Percentiles rank a stretch among this genome's conserved stretches.
Evolutionary conservation across 2,113 vertebrate genomes (phyloP).

Genomic region (Ageneiosus marmoratus): DNA sequence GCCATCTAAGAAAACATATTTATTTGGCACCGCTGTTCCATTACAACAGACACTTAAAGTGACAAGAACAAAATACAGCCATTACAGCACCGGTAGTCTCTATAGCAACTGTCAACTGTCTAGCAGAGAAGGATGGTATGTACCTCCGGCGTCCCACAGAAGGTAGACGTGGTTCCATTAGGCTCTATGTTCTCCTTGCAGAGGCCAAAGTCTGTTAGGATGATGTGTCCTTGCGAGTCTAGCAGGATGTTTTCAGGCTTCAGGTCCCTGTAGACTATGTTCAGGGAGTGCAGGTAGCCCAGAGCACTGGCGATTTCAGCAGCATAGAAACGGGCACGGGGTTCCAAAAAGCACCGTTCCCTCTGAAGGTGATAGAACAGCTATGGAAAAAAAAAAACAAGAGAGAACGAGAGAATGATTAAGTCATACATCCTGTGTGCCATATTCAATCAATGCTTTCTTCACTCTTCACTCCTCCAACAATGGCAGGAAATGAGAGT

Average conservation of each 20-base stretch:
- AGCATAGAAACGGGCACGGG: conserved; percentile 91
- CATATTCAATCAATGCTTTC: conserved; percentile 69
- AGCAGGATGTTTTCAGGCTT: conserved; percentile 98
- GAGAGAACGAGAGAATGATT: conserved; percentile 49
- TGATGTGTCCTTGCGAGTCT: conserved; percentile 95
- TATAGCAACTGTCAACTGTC: not conserved
- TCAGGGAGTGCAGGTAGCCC: conserved; percentile 95
- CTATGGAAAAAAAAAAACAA: conserved; percentile 70
- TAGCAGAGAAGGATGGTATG: not conserved
- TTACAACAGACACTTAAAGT: not conserved
- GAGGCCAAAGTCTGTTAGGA: conserved; percentile 96
- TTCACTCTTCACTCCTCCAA: conserved; percentile 59
- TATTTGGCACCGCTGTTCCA: not conserved
- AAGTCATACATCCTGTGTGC: conserved; percentile 54
- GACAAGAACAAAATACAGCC: not conserved
- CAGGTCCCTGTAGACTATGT: conserved; percentile 97
- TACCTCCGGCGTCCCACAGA: conserved; percentile 98
- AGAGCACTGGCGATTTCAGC: conserved; percentile 97
- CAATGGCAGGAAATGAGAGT: conserved; percentile 75
- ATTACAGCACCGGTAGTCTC: not conserved
- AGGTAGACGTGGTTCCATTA: conserved; percentile 95
- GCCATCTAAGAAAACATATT: conserved; percentile 7
- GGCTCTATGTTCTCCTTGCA: conserved; percentile 99
- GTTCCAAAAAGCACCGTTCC: conserved; percentile 96
- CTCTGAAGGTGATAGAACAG: conserved; percentile 98